These are phyloP conservation scores for Parnassius glacialis DNA, from an alignment of 2,888 invertebrate species.

Conservation along the genomic window DNA sequence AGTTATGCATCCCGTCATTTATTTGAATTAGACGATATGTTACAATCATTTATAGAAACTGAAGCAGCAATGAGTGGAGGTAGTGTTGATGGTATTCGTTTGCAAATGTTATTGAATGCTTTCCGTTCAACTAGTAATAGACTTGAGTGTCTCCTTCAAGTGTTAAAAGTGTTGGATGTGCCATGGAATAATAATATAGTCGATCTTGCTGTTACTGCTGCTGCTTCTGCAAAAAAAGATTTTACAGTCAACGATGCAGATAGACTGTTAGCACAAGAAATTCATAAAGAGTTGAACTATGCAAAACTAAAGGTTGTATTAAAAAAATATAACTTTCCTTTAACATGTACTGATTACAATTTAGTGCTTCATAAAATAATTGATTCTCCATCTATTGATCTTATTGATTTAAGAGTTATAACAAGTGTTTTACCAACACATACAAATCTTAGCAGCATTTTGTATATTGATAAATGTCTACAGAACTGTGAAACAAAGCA, in stretches of 20 bases:
- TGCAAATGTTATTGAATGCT: conserved; percentile 59
- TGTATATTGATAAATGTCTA: conserved; percentile 66
- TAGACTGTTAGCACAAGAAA: conserved; percentile 56
- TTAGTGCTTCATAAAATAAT: conserved; percentile 66
- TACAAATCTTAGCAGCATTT: conserved; percentile 54
- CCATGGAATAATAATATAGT: conserved; percentile 63
- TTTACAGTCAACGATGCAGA: conserved; percentile 65
- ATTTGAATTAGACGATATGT: conserved; percentile 68
- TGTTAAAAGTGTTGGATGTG: conserved; percentile 68
- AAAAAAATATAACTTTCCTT: conserved; percentile 71
- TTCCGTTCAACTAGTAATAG: conserved; percentile 60
- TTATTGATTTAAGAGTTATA: conserved; percentile 61
- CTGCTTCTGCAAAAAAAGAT: conserved; percentile 56
- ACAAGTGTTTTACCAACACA: conserved; percentile 54
- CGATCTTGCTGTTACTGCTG: conserved; percentile 57
- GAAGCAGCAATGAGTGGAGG: conserved; percentile 68
- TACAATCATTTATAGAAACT: conserved; percentile 65
- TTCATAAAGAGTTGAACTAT: conserved; percentile 67
- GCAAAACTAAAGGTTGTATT: conserved; percentile 70
- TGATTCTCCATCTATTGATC: conserved; percentile 49
- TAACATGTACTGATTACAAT: conserved; percentile 62
- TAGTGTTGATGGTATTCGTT: conserved; percentile 60
- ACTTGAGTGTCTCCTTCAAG: conserved; percentile 66
- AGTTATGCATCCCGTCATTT: conserved; percentile 60
- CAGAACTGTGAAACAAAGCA: conserved; percentile 59